Evolutionary conservation across 1,140 invertebrate species (phyloP).

Genomic region (Drosophila bipectinata): DNA sequence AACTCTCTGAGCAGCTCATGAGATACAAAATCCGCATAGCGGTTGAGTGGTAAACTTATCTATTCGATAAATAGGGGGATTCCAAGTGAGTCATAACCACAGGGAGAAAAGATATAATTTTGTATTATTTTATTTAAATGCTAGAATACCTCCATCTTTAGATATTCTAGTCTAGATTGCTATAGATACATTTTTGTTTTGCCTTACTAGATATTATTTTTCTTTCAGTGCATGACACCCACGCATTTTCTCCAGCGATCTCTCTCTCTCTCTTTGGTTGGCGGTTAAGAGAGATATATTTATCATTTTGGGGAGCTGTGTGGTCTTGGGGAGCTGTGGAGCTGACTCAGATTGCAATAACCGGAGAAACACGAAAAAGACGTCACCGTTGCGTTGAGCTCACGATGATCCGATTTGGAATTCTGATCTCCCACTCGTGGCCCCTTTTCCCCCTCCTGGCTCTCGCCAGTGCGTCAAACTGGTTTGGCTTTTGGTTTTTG

Average conservation of each 20-base stretch:
- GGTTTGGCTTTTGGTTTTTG: slow-evolving; percentile 33
- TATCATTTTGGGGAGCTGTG: not conserved
- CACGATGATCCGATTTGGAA: slow-evolving; percentile 48
- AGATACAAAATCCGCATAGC: not conserved
- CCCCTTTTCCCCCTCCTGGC: not conserved
- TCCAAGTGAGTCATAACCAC: slow-evolving; percentile 29
- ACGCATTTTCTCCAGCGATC: slow-evolving; percentile 16
- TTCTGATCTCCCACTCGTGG: slow-evolving; percentile 9
- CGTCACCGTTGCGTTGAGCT: slow-evolving; percentile 20
- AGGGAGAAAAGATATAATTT: not conserved
- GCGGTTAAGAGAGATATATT: slow-evolving; percentile 15
- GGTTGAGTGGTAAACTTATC: slow-evolving; percentile 7
- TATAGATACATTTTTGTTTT: too few relatives aligned
- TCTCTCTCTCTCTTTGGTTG: slow-evolving; percentile 15
- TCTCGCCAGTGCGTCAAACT: slow-evolving; percentile 9
- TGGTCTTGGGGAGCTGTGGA: not conserved
- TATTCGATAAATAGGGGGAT: not conserved
- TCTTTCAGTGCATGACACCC: slow-evolving; percentile 9
- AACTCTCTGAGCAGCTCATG: not conserved
- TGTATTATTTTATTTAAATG: not conserved
- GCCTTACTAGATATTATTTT: too few relatives aligned
- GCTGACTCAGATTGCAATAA: slow-evolving; percentile 31
- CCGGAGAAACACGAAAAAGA: slow-evolving; percentile 12
- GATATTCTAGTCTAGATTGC: too few relatives aligned
- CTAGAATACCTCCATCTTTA: not conserved